phyloP scores from a whole-genome alignment of 2,888 invertebrate species.

The Ypsolopha sequella region DNA sequence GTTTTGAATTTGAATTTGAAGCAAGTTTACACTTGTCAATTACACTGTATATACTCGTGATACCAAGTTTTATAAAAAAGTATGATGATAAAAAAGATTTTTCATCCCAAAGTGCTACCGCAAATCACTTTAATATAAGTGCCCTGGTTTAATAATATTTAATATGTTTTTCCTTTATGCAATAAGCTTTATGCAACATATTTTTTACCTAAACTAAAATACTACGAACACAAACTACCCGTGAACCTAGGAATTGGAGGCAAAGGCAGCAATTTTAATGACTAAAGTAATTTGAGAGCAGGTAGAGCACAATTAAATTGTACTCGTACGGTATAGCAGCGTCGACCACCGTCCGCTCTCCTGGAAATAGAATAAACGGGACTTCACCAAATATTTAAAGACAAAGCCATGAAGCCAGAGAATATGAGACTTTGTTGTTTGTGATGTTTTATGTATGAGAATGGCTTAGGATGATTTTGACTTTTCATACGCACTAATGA shows the following conservation, averaged over 20 bases:
- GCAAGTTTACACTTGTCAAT: no score
- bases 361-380: slow-evolving; percentile 59
- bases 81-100: no score
- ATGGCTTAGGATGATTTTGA: neutral
- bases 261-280: slow-evolving; percentile 3
- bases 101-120: no score
- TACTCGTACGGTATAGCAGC: slow-evolving; percentile 16
- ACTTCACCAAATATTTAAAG: slow-evolving; percentile 54
- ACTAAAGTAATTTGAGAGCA: slow-evolving; percentile 33
- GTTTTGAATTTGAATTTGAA: no score
- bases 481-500: no score
- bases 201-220: neutral
- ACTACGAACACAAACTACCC: no score
- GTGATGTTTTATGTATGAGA: no score
- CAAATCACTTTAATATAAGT: no score
- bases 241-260: neutral
- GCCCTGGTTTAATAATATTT: no score
- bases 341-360: slow-evolving; percentile 25
- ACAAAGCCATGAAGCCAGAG: slow-evolving; percentile 22
- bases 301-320: slow-evolving; percentile 59
- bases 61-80: no score
- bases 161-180: neutral
- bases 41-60: no score
- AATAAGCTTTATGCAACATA: no score
- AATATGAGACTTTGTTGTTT: slow-evolving; percentile 4